A percentile compares a stretch with the other conserved stretches of the same genome.
phyloP scores from a whole-genome alignment of 2,113 vertebrate genomes.

The Heterotis niloticus region DNA sequence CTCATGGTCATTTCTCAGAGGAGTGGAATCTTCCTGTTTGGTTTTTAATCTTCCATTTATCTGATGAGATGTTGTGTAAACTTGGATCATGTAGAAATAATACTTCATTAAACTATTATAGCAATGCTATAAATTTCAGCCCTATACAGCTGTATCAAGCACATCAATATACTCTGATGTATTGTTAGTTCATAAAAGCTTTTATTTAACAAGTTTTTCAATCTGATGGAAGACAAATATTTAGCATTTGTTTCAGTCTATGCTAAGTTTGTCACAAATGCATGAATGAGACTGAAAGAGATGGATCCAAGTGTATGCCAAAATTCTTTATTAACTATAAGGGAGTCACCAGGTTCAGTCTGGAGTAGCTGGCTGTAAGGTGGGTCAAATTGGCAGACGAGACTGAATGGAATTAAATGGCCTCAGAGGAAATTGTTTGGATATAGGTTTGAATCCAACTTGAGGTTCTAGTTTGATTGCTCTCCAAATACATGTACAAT shows the following conservation, averaged over 20 bases:
- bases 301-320: too few species aligned
- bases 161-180: slow-evolving; percentile 46
- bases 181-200: slow-evolving; percentile 51
- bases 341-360: too few species aligned
- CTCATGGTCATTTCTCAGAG: slow-evolving; percentile 18
- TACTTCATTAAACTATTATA: slow-evolving; percentile 43
- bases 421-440: too few species aligned
- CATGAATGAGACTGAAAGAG: too few species aligned
- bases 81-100: slow-evolving; percentile 38
- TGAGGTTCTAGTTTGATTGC: too few species aligned
- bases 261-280: neutral
- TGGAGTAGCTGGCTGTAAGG: too few species aligned
- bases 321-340: too few species aligned
- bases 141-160: slow-evolving; percentile 34
- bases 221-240: slow-evolving; percentile 36
- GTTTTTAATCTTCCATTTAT: slow-evolving; percentile 31
- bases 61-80: slow-evolving; percentile 29
- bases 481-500: too few species aligned
- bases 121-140: slow-evolving; percentile 40
- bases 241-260: slow-evolving; percentile 36
- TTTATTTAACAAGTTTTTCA: slow-evolving; percentile 43
- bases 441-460: too few species aligned
- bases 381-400: too few species aligned
- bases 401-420: too few species aligned
- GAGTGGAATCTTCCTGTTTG: slow-evolving; percentile 27